These are phyloP conservation scores for Sebastes wilsoni DNA, from an alignment of 2,797 vertebrate species.

Conservation along the genomic window DNA sequence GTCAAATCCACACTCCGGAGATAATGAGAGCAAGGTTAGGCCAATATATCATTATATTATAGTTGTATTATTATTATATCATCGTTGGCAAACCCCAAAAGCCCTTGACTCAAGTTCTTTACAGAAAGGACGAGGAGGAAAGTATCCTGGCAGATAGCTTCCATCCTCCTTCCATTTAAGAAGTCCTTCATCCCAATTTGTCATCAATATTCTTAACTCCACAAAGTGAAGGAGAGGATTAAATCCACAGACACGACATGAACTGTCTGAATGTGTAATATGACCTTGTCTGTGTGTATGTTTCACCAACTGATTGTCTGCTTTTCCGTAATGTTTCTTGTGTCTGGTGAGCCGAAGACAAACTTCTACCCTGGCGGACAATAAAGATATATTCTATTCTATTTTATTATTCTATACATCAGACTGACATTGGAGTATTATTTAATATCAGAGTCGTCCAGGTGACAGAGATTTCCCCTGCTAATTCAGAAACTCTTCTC, in stretches of 20 bases:
- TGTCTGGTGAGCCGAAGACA: background rate
- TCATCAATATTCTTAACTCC: background rate
- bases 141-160: background rate
- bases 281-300: background rate
- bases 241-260: background rate
- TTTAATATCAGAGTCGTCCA: slow-evolving; percentile 2
- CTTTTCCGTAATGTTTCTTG: background rate
- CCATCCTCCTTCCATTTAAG: background rate
- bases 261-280: background rate
- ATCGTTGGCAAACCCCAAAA: background rate
- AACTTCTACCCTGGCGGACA: background rate
- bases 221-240: background rate
- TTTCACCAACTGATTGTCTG: background rate
- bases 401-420: background rate
- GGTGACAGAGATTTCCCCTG: background rate
- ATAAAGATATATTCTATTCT: background rate
- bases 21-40: background rate
- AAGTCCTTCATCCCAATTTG: background rate
- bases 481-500: background rate
- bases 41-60: background rate
- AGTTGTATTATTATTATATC: background rate
- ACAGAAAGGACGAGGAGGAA: background rate
- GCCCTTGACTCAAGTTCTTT: background rate
- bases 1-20: background rate
- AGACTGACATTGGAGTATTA: slow-evolving; percentile 1